Conservation (phyloP, 1,140 invertebrate species). For the Achatina immaculata region DNA sequence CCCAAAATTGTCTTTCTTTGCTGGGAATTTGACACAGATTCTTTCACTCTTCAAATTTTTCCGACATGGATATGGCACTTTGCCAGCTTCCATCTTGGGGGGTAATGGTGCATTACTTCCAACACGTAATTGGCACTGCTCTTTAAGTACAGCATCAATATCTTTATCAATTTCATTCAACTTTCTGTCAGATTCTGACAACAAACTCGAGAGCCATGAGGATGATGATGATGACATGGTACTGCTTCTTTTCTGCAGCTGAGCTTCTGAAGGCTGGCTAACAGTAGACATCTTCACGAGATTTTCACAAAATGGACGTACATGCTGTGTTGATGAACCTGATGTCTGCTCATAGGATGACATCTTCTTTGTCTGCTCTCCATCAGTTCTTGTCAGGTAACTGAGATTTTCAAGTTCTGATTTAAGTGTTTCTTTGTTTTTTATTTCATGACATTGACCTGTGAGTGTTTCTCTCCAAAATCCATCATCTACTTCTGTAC, state of each 20-base stretch:
- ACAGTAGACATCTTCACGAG: background rate
- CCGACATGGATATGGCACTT: background rate
- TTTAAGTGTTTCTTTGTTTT: background rate
- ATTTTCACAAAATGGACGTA: background rate
- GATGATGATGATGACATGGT: background rate
- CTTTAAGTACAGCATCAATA: background rate
- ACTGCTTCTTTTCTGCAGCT: background rate
- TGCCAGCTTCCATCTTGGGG: background rate
- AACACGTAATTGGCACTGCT: background rate
- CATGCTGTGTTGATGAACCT: background rate
- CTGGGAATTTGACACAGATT: background rate
- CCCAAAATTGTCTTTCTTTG: background rate
- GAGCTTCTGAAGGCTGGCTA: background rate
- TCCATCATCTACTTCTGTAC: background rate
- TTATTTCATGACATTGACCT: background rate
- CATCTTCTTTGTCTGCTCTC: background rate
- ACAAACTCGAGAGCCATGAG: background rate
- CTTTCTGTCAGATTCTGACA: background rate
- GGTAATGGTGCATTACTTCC: background rate
- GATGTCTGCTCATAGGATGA: background rate
- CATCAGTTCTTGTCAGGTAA: background rate
- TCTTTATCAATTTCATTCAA: slow-evolving; percentile 1
- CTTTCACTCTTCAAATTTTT: background rate
- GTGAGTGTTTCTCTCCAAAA: background rate
- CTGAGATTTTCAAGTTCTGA: background rate